Evolutionary conservation across 2,888 invertebrate species (phyloP).

Genomic region (Zaprionus lineosus): DNA sequence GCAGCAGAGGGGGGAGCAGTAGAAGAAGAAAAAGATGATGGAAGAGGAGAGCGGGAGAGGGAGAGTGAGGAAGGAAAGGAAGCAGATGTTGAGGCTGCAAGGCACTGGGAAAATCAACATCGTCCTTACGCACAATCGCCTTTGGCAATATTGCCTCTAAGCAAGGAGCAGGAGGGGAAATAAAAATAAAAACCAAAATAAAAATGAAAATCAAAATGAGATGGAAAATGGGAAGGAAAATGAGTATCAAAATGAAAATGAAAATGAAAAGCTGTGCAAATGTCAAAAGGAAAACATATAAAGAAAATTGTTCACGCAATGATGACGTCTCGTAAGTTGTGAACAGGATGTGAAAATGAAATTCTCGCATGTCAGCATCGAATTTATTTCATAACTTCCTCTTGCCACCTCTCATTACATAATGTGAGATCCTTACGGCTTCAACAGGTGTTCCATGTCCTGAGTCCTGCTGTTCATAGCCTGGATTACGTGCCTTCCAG

Average conservation of each 20-base stretch:
- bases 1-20: constrained; percentile 1
- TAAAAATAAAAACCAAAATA: constrained; percentile 46
- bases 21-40: too few species aligned
- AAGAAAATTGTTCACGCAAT: constrained; percentile 48
- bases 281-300: constrained; percentile 12
- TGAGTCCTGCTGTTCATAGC: too few species aligned
- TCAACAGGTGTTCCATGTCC: constrained; percentile 54
- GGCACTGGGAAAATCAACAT: too few species aligned
- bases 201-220: too few species aligned
- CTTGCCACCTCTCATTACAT: constrained; percentile 4
- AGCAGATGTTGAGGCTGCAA: too few species aligned
- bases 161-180: constrained; percentile 31
- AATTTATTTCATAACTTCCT: constrained; percentile 51
- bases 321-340: constrained; percentile 48
- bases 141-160: constrained; percentile 35
- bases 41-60: too few species aligned
- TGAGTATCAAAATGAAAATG: too few species aligned
- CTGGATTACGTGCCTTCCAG: too few species aligned
- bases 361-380: constrained; percentile 68
- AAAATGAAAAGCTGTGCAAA: too few species aligned
- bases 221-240: too few species aligned
- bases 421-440: constrained; percentile 20
- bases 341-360: constrained; percentile 65
- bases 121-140: constrained; percentile 45
- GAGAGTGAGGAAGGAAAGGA: too few species aligned